phyloP scores from a whole-genome alignment of 1,140 invertebrate species.

The Cepaea nemoralis region DNA sequence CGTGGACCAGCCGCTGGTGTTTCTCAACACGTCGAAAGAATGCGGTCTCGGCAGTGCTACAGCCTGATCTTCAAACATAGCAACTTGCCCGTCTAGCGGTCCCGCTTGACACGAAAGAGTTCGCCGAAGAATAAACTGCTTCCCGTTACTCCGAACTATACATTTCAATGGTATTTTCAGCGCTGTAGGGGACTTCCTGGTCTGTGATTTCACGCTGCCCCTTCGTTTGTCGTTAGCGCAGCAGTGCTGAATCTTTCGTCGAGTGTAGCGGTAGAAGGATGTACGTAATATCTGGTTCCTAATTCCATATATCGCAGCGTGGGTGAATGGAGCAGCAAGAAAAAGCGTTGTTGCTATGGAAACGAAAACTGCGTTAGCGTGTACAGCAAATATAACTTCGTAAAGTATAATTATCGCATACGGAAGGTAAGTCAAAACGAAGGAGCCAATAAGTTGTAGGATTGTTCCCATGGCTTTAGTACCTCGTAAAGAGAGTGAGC shows the following conservation, averaged over 20 bases:
- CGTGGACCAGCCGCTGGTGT: background rate
- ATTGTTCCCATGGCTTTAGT: conserved; percentile 64
- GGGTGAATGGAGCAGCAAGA: conserved; percentile 59
- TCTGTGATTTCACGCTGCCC: conserved; percentile 55
- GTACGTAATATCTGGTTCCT: conserved; percentile 59
- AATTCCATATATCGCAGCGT: conserved; percentile 60
- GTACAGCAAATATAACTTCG: conserved; percentile 40
- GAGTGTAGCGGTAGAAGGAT: conserved; percentile 56
- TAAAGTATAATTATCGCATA: conserved; percentile 55
- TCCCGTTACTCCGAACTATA: conserved; percentile 21
- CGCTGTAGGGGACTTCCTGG: conserved; percentile 39
- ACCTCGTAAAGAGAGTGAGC: conserved; percentile 53
- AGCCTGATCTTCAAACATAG: background rate
- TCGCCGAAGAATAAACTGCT: conserved; percentile 42
- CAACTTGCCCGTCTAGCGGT: background rate
- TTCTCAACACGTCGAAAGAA: conserved; percentile 47
- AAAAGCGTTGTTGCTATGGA: conserved; percentile 56
- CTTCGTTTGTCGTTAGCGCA: conserved; percentile 53
- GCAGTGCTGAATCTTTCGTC: conserved; percentile 53
- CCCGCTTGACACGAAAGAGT: conserved; percentile 49
- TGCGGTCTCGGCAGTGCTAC: conserved; percentile 44
- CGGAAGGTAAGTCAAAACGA: conserved; percentile 60
- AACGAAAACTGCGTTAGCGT: conserved; percentile 45
- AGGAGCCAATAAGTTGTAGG: conserved; percentile 61
- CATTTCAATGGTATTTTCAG: conserved; percentile 39